These are phyloP conservation scores for Stratiomys singularior DNA, from an alignment of 2,888 invertebrate genomes.

Conservation along the genomic window DNA sequence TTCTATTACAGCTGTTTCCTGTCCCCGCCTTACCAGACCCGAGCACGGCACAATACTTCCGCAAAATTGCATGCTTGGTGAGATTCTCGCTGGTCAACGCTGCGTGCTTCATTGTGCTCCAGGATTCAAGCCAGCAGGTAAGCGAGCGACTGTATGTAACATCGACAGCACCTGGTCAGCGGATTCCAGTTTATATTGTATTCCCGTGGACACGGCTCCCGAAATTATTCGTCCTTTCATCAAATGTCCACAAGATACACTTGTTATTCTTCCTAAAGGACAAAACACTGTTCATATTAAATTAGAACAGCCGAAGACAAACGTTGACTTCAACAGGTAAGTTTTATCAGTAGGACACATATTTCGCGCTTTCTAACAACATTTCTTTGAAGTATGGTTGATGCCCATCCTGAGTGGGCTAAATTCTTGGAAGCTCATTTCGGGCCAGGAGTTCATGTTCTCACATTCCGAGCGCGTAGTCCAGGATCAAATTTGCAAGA, in stretches of 20 bases:
- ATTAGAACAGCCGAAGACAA: constrained; percentile 70
- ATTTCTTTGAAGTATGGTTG: constrained; percentile 67
- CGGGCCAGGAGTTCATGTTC: constrained; percentile 69
- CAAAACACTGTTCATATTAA: constrained; percentile 62
- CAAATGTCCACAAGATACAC: constrained; percentile 72
- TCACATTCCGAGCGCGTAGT: constrained; percentile 71
- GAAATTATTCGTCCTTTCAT: constrained; percentile 69
- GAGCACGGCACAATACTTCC: constrained; percentile 68
- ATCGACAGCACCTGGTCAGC: constrained; percentile 61
- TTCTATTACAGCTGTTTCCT: constrained; percentile 62
- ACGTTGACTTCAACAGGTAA: constrained; percentile 73
- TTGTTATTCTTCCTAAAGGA: constrained; percentile 67
- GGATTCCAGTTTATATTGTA: constrained; percentile 60
- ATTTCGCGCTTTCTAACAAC: neutral
- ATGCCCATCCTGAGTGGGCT: constrained; percentile 72
- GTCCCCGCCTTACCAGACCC: constrained; percentile 66
- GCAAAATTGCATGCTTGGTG: constrained; percentile 66
- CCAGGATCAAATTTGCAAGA: constrained; percentile 69
- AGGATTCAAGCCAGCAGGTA: constrained; percentile 64
- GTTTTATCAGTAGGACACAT: constrained; percentile 27
- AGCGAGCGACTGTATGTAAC: constrained; percentile 60
- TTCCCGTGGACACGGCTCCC: constrained; percentile 47
- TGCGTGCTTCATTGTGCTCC: constrained; percentile 67
- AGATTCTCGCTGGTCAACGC: constrained; percentile 65
- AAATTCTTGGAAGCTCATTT: constrained; percentile 70